These are phyloP conservation scores for Varanus salvator DNA, from an alignment of 2,113 vertebrate genomes.

Conservation along the genomic window DNA sequence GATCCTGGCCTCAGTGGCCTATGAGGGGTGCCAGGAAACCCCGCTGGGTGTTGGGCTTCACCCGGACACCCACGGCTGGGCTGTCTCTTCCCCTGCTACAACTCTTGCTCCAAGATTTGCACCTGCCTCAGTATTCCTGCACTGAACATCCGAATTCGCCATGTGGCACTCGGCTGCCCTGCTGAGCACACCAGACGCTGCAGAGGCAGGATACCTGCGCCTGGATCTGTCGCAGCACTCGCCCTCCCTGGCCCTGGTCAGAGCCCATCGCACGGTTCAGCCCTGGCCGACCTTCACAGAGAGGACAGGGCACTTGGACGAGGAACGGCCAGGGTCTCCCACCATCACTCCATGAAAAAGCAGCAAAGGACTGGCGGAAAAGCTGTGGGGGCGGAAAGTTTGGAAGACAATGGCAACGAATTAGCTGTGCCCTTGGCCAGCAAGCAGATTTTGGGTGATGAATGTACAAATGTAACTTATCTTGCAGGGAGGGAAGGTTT, in stretches of 20 bases:
- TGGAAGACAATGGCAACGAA: background rate
- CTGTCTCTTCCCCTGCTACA: too few relatives aligned
- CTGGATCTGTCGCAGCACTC: background rate
- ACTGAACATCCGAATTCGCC: background rate
- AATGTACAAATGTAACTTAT: background rate
- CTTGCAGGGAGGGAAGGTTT: background rate
- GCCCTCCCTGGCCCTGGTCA: background rate
- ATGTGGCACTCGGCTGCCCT: background rate
- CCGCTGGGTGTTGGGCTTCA: too few relatives aligned
- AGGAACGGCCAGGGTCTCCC: background rate
- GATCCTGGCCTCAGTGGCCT: too few relatives aligned
- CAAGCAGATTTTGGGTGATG: background rate
- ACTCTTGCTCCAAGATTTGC: too few relatives aligned
- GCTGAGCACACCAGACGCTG: background rate
- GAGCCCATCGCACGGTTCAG: background rate
- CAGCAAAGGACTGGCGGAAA: background rate
- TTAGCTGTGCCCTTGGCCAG: background rate
- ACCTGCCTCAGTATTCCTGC: too few relatives aligned
- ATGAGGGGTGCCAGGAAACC: too few relatives aligned
- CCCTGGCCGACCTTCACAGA: background rate
- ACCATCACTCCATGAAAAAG: background rate
- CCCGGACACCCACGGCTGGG: too few relatives aligned
- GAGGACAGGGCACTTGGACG: background rate
- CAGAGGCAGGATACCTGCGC: background rate
- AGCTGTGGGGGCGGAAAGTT: background rate